Conservation (phyloP, 2,797 vertebrate genomes). For the Ptychadena robeensis region DNA sequence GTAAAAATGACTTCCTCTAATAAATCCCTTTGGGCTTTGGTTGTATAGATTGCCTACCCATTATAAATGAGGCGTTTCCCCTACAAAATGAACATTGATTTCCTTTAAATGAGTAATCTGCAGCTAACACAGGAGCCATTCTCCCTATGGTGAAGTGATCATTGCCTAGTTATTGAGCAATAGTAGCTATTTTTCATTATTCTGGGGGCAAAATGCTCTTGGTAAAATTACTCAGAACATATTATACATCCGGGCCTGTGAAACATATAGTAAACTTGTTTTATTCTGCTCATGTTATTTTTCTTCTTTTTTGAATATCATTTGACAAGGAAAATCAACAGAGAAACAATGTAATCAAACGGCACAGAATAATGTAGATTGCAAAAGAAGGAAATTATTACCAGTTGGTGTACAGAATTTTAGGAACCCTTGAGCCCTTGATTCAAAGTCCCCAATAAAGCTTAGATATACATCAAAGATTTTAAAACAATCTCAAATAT, state of each 20-base stretch:
- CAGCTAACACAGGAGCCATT: slow-evolving; percentile 26
- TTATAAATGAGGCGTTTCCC: slow-evolving; percentile 41
- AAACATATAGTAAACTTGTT: not conserved
- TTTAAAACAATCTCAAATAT: not conserved
- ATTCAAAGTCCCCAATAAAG: no score
- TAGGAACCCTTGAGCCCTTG: not conserved
- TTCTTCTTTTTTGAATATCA: not conserved
- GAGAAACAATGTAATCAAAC: not conserved
- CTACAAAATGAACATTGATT: slow-evolving; percentile 51
- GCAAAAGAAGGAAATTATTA: not conserved
- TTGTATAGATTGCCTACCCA: slow-evolving; percentile 42
- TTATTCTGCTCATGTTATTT: not conserved
- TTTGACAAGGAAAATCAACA: not conserved
- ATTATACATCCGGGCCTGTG: not conserved
- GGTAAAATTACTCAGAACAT: not conserved
- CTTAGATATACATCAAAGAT: no score
- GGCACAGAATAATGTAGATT: not conserved
- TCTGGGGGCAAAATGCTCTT: not conserved
- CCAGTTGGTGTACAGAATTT: not conserved
- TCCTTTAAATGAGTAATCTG: slow-evolving; percentile 42
- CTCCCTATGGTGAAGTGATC: slow-evolving; percentile 39
- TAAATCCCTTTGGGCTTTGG: slow-evolving; percentile 35
- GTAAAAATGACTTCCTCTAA: slow-evolving; percentile 39
- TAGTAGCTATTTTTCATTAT: slow-evolving; percentile 27
- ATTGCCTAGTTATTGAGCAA: slow-evolving; percentile 28